Base-by-base conservation (phyloP, 2,113 vertebrate genomes). In the Crypturellus undulatus region DNA sequence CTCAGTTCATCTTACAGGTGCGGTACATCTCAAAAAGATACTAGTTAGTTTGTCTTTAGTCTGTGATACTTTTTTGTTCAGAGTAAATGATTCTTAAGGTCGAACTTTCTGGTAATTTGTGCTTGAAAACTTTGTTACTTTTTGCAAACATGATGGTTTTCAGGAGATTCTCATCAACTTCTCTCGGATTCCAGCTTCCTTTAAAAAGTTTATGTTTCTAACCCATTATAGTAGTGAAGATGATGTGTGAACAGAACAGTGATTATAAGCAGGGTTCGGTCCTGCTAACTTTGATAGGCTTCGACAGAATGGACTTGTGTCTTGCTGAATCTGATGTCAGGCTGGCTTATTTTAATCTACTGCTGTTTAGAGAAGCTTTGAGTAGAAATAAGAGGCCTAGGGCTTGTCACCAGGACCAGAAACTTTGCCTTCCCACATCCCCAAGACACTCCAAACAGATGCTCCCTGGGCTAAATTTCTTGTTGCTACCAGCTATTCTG, bases 281-380 rank as follows among this genome's bases (percentile, higher is more conserved):
- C 0, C 1, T 62, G 49, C 43, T 84, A 6, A 62, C 52, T 87
- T 64, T 83, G 67, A 68, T n/a, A 79, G 85, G 40, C 76, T 92
- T 79, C 70, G 43, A 9, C 22, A 38, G 43, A 75, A 30, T 54
- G 47, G 87, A 73, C 58, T 92, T 79, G 38, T 79, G 51, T 84
- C 68, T 87, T 93, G 76, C 24, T 75, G 5, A 69, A 68, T 84
- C 63, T 70, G 34, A 45, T 51, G 43, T 38, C 26, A 63, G 38
- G 17, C 88, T 79, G 32, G 13, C 79, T 85, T 0, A 0, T 91
- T 91, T 91, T 2, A 2, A 22, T 78, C n/a, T 63, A 19, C 32
- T 58, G 12, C 79, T 52, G 26, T 38, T 36, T 19, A 63, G 68
- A 60, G 26, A 86, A 93, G 20, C 45, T 83, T 43, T 19, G 40